phyloP scores from a whole-genome alignment of 1,140 invertebrate genomes.

The Thrips palmi region DNA sequence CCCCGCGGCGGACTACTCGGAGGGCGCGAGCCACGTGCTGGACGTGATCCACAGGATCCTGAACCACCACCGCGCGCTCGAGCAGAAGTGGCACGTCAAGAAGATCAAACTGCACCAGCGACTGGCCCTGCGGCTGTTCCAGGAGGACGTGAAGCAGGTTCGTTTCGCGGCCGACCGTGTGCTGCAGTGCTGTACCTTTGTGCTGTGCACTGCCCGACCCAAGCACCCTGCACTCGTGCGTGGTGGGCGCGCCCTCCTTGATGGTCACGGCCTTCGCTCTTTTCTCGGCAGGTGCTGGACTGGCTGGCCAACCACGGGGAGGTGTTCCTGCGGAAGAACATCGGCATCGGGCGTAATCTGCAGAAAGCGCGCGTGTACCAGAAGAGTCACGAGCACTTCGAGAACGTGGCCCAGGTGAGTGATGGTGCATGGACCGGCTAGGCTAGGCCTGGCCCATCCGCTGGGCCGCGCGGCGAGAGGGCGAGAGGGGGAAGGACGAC shows the following conservation, averaged over 20 bases:
- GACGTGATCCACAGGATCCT: slow-evolving; percentile 87
- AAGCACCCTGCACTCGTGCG: no score
- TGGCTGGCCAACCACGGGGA: slow-evolving; percentile 98
- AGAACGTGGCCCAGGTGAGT: slow-evolving; percentile 86
- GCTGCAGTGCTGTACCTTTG: no score
- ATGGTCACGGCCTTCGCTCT: neutral
- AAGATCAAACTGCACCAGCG: slow-evolving; percentile 88
- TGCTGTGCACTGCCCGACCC: no score
- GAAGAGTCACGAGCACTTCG: slow-evolving; percentile 96
- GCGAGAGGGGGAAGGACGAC: no score
- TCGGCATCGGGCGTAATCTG: slow-evolving; percentile 84
- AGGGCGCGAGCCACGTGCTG: slow-evolving; percentile 74
- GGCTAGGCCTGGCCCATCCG: neutral
- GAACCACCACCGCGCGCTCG: slow-evolving; percentile 77
- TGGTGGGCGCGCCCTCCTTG: neutral
- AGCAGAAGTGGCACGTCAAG: slow-evolving; percentile 85
- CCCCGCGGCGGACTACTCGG: slow-evolving; percentile 89
- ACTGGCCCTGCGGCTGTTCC: slow-evolving; percentile 79
- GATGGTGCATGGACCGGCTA: neutral
- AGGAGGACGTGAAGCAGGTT: slow-evolving; percentile 83
- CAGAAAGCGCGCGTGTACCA: slow-evolving; percentile 88
- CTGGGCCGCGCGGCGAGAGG: neutral
- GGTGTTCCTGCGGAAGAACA: slow-evolving; percentile 92
- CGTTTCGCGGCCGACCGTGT: neutral
- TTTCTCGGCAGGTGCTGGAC: slow-evolving; percentile 59